Conservation (phyloP, 2,113 vertebrate genomes). For the Centropus bengalensis region DNA sequence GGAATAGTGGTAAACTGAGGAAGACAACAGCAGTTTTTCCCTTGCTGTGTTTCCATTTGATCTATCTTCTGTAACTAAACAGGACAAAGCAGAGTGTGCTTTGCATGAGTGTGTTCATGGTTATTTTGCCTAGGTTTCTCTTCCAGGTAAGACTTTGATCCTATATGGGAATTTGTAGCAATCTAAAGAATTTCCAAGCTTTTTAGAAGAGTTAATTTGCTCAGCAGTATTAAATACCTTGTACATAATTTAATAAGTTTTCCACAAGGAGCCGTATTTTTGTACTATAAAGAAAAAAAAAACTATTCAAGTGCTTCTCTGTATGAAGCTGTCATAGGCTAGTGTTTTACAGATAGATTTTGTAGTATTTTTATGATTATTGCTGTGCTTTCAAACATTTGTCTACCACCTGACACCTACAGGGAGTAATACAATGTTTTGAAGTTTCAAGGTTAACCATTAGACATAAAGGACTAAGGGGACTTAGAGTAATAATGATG, state of each 20-base stretch:
- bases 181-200: neutral
- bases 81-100: neutral
- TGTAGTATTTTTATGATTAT: neutral
- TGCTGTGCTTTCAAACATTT: neutral
- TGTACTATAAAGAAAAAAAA: neutral
- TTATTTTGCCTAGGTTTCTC: neutral
- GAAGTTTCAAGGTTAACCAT: neutral
- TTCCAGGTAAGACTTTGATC: neutral
- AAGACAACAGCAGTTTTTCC: neutral
- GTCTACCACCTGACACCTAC: neutral
- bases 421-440: neutral
- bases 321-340: neutral
- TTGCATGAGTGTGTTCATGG: neutral
- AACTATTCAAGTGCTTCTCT: neutral
- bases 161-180: neutral
- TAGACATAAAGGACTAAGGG: neutral
- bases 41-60: neutral
- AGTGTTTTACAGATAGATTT: neutral
- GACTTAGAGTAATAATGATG: neutral
- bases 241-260: neutral
- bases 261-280: neutral
- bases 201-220: neutral
- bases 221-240: neutral
- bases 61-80: neutral
- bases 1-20: neutral